Percentiles rank a stretch among this genome's conserved stretches.
Conservation (phyloP, 2,888 invertebrate species). For the Melanostoma mellinum region DNA sequence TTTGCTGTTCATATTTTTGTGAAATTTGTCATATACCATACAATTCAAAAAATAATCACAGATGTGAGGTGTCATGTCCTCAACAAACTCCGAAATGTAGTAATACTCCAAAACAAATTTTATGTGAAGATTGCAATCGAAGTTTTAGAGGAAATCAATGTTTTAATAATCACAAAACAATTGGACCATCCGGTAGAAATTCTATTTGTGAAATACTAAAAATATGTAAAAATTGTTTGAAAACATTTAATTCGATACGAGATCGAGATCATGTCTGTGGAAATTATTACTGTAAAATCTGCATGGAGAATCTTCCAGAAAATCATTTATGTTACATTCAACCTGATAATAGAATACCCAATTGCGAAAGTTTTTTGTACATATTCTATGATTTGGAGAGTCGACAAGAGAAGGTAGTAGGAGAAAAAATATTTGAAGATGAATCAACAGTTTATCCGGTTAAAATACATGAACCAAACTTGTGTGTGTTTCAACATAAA, state of each 20-base stretch:
- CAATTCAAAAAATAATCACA: conserved; percentile 4
- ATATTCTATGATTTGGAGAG: no score
- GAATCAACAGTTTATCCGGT: no score
- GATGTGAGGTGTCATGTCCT: not conserved
- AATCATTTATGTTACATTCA: no score
- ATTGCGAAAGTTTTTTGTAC: no score
- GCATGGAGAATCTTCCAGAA: no score
- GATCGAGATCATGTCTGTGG: not conserved
- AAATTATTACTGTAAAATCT: conserved; percentile 2
- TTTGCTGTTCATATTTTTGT: not conserved
- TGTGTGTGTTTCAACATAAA: no score
- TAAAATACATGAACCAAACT: no score
- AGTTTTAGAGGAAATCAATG: conserved; percentile 17
- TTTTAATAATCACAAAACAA: conserved; percentile 25
- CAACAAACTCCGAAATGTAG: not conserved
- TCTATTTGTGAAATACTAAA: conserved; percentile 10
- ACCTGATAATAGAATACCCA: no score
- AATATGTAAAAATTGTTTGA: conserved; percentile 8
- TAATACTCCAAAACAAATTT: not conserved
- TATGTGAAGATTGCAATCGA: not conserved
- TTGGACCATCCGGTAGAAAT: conserved; percentile 1
- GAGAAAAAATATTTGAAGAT: no score
- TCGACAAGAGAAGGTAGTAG: no score
- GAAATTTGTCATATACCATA: conserved; percentile 1
- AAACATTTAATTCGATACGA: not conserved